Evolutionary conservation across 2,797 vertebrate species (phyloP), one percentile per base, ranked within the genome.

Genomic region (Benthosema pterotum): DNA sequence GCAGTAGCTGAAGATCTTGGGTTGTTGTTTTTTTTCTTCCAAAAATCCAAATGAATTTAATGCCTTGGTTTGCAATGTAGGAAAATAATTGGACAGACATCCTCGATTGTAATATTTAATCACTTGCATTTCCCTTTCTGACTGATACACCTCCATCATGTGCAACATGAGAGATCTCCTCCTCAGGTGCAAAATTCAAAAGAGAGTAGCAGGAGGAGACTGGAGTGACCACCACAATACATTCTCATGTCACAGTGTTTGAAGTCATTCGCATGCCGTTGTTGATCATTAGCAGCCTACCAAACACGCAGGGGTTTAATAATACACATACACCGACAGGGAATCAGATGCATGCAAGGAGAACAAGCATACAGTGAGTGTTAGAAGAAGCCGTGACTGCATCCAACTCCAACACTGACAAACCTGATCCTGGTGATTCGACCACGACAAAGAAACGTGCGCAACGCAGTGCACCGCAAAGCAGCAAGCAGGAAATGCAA

Each of bases 141-240:
- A 86, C 84, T 74, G 79, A 73, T 79, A 66, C 75, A 67, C 75
- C 70, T 80, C 69, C 57, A 75, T 43, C 77, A 83, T 89, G 88
- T 88, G 87, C 88, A 86, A 57, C 38, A 77, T 19, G n/a, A 61
- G n/a, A 61, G 19, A 73, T 71, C 32, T 38, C 52, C 58, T 56
- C 48, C n/a, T n/a, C n/a, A n/a, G 57, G 3, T 2, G 18, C 48
- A 14, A 4, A 1, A 43, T 42, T 71, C 75, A 17, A 48, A 69
- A 77, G 55, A 74, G 67, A 61, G 57, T 61, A 61, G 57, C 59
- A 45, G 52, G 18, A 38, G 43, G 46, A 60, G 28, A 38, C 32
- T 38, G 32, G 1, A 38, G 32, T 11, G 32, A 38, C 32, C 22
- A 25, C 22, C 32, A 38, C 32, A 38, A 9, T 11, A 38, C 32